Evolutionary conservation across 1,140 invertebrate species (phyloP).

Genomic region (Ostrea denselamellosa): DNA sequence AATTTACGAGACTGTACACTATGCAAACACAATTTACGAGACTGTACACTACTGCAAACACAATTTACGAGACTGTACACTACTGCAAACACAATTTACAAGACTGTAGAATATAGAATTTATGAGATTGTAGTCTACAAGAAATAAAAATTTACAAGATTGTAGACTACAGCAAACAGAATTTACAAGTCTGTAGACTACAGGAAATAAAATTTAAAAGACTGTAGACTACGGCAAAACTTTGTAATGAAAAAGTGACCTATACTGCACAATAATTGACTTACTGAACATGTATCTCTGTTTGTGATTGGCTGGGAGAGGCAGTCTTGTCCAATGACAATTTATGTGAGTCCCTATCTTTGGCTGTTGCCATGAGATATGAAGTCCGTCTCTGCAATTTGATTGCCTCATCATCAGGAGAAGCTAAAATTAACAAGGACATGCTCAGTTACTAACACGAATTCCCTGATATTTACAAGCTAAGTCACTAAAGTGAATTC

Average conservation of each 20-base stretch:
- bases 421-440: conserved; percentile 64
- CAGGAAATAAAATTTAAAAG: too few relatives aligned
- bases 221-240: too few relatives aligned
- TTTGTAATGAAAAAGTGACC: too few relatives aligned
- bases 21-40: neutral
- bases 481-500: too few relatives aligned
- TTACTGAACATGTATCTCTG: conserved; percentile 53
- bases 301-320: conserved; percentile 55
- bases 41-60: too few relatives aligned
- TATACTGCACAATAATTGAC: neutral
- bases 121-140: neutral
- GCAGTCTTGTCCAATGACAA: conserved; percentile 64
- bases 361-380: conserved; percentile 91
- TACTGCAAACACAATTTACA: neutral
- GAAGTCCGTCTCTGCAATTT: conserved; percentile 91
- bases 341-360: conserved; percentile 75
- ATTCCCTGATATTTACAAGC: too few relatives aligned
- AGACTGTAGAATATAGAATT: neutral
- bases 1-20: neutral
- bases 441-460: neutral
- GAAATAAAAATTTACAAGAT: too few relatives aligned
- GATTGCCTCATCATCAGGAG: conserved; percentile 86
- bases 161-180: too few relatives aligned
- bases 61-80: too few relatives aligned
- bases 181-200: too few relatives aligned